Evolutionary conservation across 2,888 invertebrate species (phyloP), one percentile per base, ranked within the genome.

Genomic region (Caenorhabditis sp.): DNA sequence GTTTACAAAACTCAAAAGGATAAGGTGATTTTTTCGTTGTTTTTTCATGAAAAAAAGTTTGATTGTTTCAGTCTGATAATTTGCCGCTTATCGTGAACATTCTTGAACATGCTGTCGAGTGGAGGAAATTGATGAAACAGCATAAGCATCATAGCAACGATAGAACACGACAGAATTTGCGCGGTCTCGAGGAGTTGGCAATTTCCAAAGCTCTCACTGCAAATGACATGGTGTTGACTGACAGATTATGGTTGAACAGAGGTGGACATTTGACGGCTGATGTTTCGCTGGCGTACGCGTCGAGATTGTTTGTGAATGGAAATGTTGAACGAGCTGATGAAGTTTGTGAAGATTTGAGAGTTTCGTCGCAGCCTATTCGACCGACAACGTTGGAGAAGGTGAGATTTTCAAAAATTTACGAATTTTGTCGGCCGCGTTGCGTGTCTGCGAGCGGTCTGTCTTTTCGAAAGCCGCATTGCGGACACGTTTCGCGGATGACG

Each of bases 221-320:
- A 8, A 64, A 67, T 23, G 58, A 70, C n/a, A 31, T 65, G 53
- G 62, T 75, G 23, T 60, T 69, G 1, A 69, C 75, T 31, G 75
- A 75, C 59, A 63, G 75, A 10, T 58, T 75, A 53, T 75, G 75
- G 75, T 58, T 66, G 37, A 62, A 62, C 1, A 37, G 66, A 62
- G 58, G 62, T 17, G 61, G 58, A 14, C 68, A 66, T 31, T 59
- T 62, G 10, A 12, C 53, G 3, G 68, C 66, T 10, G 68, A 68
- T 26, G 68, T 68, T 21, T 58, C 58, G 19, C 75, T 75, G 50
- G 55, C 64, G 0, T 75, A 75, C 58, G 75, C 69, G 2, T 69
- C 75, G 6, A 50, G 64, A 26, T 67, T 75, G 0, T 75, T 69
- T 23, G 6, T 75, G 21, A 59, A 69, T 26, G 67, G 65, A 43